Conservation (phyloP, 2,888 invertebrate genomes). For the Anodontia alba region DNA sequence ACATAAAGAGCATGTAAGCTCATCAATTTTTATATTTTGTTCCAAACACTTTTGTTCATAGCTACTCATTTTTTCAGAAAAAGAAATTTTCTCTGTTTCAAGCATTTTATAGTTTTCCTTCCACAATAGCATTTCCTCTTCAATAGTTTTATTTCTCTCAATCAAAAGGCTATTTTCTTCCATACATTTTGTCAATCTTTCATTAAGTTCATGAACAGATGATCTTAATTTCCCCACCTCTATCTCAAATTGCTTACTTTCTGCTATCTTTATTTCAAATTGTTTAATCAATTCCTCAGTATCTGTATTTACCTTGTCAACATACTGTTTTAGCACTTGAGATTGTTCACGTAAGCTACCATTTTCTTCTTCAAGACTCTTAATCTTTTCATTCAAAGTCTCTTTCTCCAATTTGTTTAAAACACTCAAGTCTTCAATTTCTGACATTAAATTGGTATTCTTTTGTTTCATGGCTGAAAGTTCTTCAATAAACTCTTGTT, state of each 20-base stretch:
- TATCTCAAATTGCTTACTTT: not conserved
- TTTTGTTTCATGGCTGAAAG: not conserved
- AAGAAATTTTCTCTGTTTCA: not conserved
- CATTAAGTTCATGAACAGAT: not conserved
- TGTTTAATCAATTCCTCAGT: not conserved
- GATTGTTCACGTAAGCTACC: not conserved
- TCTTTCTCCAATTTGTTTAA: slow-evolving; percentile 1
- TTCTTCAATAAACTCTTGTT: not conserved
- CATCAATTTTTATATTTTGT: not conserved
- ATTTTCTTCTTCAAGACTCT: slow-evolving; percentile 17
- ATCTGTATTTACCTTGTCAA: not conserved
- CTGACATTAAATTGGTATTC: not conserved
- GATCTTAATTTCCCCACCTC: slow-evolving; percentile 12
- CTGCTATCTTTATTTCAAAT: not conserved
- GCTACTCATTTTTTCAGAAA: not conserved
- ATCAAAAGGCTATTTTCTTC: slow-evolving; percentile 16
- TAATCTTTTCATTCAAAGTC: slow-evolving; percentile 22
- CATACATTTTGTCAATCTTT: not conserved
- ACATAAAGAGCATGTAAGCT: not conserved
- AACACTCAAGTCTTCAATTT: not conserved
- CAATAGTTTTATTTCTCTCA: not conserved
- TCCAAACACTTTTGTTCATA: not conserved
- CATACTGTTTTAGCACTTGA: not conserved
- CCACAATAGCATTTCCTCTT: not conserved
- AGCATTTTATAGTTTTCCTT: not conserved